These are phyloP conservation scores for Antennarius striatus DNA, from an alignment of 2,113 vertebrate species.

Conservation along the genomic window DNA sequence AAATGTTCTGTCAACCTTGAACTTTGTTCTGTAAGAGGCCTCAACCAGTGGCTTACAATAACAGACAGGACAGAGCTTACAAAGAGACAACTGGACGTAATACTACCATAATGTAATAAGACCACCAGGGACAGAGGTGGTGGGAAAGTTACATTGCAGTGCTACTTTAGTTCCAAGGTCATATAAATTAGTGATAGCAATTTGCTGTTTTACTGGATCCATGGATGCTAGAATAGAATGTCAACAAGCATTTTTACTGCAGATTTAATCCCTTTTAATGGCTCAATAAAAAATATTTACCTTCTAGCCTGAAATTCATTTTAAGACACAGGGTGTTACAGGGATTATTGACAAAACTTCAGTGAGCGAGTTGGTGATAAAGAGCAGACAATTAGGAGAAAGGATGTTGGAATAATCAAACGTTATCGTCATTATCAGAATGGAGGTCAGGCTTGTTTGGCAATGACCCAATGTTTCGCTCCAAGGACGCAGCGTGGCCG, in stretches of 20 bases:
- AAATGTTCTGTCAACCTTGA: constrained; percentile 57
- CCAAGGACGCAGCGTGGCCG: constrained; percentile 21
- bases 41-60: constrained; percentile 39
- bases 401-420: constrained; percentile 16
- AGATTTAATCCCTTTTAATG: constrained; percentile 7
- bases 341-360: neutral
- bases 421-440: constrained; percentile 27
- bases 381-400: neutral
- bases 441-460: constrained; percentile 34
- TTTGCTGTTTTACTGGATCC: constrained; percentile 20
- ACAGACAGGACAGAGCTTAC: constrained; percentile 38
- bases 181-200: constrained; percentile 50
- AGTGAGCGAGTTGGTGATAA: constrained; percentile 10
- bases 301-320: neutral
- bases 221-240: constrained; percentile 3
- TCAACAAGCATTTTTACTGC: neutral
- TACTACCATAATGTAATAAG: constrained; percentile 63
- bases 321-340: neutral
- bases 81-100: constrained; percentile 59
- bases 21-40: constrained; percentile 50
- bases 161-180: constrained; percentile 58
- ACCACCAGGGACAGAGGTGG: constrained; percentile 38
- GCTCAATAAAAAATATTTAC: neutral
- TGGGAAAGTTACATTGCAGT: constrained; percentile 43
- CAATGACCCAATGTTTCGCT: constrained; percentile 12